Evolutionary conservation across 2,797 vertebrate species (phyloP).

Genomic region (Rhincodon typus): DNA sequence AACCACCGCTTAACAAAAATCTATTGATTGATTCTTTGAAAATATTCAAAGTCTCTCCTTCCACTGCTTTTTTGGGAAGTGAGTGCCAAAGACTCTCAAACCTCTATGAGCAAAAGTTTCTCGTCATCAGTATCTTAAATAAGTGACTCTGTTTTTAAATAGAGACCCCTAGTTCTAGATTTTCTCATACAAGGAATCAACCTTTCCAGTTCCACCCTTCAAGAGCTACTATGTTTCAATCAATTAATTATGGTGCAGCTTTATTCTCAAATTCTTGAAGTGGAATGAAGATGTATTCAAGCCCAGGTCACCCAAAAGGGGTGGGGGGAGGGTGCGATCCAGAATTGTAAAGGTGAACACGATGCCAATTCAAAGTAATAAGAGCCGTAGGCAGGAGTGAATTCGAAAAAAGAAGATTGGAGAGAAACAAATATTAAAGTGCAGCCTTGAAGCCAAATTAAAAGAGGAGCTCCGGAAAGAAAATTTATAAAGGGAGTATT

Average conservation of each 20-base stretch:
- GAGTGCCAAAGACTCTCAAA: too few relatives aligned
- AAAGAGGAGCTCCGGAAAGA: not conserved
- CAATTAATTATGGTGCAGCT: not conserved
- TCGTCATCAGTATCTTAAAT: too few relatives aligned
- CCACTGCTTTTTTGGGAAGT: too few relatives aligned
- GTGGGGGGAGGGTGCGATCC: not conserved
- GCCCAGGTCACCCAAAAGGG: not conserved
- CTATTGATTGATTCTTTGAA: too few relatives aligned
- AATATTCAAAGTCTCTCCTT: too few relatives aligned
- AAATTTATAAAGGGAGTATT: not conserved
- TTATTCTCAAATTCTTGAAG: not conserved
- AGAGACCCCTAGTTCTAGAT: too few relatives aligned
- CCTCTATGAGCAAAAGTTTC: too few relatives aligned
- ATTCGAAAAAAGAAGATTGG: not conserved
- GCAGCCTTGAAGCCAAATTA: not conserved
- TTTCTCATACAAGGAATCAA: too few relatives aligned
- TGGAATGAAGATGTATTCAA: not conserved
- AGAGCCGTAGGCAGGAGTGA: not conserved
- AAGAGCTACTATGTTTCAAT: too few relatives aligned
- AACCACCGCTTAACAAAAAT: too few relatives aligned
- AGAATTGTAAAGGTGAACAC: not conserved
- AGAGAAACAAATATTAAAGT: not conserved
- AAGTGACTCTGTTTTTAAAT: too few relatives aligned
- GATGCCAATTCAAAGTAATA: not conserved
- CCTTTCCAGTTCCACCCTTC: too few relatives aligned